Evolutionary conservation across 1,140 invertebrate species (phyloP), one percentile per base, ranked within the genome.

Genomic region (Drosophila guanche): DNA sequence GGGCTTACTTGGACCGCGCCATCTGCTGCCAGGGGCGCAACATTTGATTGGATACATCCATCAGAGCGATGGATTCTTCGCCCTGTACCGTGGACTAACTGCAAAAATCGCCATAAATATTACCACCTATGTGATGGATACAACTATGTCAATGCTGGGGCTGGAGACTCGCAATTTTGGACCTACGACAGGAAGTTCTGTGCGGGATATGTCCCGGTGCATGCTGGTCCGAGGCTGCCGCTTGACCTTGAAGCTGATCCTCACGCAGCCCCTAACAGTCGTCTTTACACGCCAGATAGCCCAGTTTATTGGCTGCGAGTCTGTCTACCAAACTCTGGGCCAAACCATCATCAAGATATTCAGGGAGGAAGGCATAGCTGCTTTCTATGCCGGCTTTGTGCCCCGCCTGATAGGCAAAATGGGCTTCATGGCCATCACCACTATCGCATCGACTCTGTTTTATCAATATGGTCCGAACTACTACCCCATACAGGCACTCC

Each of bases 281-380:
- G 27, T 85, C 1, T 52, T 75, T 43, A 63, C 80, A 23, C 80
- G 80, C 7, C 80, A 85, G 41, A 69, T 86, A 43, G 80, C 76
- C 2, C 72, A 80, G 43, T 86, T 86, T 1, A 68, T 85, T 2
- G 80, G 80, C 1, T 42, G 60, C 0, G 80, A 85, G 16, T 0
- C 43, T 0, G 29, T 55, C 25, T 85, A 86, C 5, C 43, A 10
- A 1, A 12, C 3, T 12, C 1, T 37, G 0, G 52, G 46, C 1
- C 0, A 80, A 0, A 8, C 22, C 3, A 14, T 29, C 37, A 66
- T 72, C 5, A 3, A 77, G 6, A 37, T 40, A 8, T 10, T 46
- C 1, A 22, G 69, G 0, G 3, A 47, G 0, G 63, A 69, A 0
- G 80, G 80, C 0, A 2, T 20, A 4, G 5, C 20, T 0, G 80